Conservation (phyloP, 64 coral and sea anemone species). For the Astreopora myriophthalma region DNA sequence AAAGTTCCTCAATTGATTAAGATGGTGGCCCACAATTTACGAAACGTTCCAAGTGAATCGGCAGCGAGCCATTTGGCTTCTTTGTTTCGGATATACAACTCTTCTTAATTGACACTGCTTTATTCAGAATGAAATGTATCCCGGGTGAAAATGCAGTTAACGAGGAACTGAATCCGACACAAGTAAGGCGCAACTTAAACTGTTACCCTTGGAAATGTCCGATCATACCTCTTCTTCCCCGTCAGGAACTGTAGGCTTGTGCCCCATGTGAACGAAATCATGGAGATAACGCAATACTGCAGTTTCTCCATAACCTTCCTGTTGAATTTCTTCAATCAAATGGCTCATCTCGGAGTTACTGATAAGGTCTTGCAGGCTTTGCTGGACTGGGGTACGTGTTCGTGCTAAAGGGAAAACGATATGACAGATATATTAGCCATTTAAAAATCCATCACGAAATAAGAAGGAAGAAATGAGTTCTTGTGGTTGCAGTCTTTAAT, state of each 20-base stretch:
- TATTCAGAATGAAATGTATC: too few species aligned
- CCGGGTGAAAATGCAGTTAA: neutral
- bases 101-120: too few species aligned
- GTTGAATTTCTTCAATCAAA: neutral
- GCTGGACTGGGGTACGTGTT: constrained; percentile 23
- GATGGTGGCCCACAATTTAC: too few species aligned
- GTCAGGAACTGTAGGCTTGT: constrained; percentile 17
- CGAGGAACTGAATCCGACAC: too few species aligned
- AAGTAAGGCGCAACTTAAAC: too few species aligned
- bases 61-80: too few species aligned
- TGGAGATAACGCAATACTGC: constrained; percentile 56
- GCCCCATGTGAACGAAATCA: constrained; percentile 61
- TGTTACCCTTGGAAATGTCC: neutral
- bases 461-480: too few species aligned
- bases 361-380: constrained; percentile 7
- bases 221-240: constrained; percentile 44
- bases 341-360: neutral
- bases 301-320: constrained; percentile 47
- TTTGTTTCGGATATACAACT: too few species aligned
- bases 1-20: too few species aligned
- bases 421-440: too few species aligned
- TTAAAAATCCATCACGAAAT: neutral
- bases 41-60: too few species aligned
- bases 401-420: neutral
- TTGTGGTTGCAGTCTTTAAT: too few species aligned